These are phyloP conservation scores for Antheraea pernyi DNA, from an alignment of 1,140 invertebrate species.

Conservation along the genomic window DNA sequence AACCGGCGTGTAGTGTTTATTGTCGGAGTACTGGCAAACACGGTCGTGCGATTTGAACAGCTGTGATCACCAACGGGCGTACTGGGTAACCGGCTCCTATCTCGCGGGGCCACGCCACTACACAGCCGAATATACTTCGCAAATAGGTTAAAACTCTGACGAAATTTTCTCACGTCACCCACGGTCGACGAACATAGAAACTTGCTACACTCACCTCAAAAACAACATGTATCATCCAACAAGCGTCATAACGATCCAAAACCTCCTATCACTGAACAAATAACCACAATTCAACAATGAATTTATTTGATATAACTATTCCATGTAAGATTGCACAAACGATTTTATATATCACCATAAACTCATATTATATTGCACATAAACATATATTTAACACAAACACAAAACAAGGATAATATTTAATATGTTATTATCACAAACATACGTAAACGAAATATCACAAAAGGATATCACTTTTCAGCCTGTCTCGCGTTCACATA, in stretches of 20 bases:
- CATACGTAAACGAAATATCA: constrained; percentile 53
- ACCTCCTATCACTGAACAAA: constrained; percentile 69
- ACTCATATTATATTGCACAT: constrained; percentile 71
- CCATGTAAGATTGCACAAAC: constrained; percentile 69
- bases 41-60: constrained; percentile 29
- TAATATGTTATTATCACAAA: constrained; percentile 66
- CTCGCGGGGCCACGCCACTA: constrained; percentile 55
- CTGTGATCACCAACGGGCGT: constrained; percentile 44
- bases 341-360: constrained; percentile 62
- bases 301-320: constrained; percentile 63
- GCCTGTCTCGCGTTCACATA: constrained; percentile 74
- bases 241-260: constrained; percentile 65
- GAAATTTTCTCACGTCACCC: constrained; percentile 29
- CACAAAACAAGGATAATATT: constrained; percentile 56
- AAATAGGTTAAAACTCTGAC: constrained; percentile 66
- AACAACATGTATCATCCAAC: constrained; percentile 74
- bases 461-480: constrained; percentile 69
- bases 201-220: constrained; percentile 47
- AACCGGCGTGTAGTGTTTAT: not conserved
- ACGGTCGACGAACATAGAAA: constrained; percentile 30
- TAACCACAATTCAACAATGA: constrained; percentile 74
- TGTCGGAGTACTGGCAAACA: not conserved
- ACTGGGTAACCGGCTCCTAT: constrained; percentile 55
- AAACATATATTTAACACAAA: constrained; percentile 50
- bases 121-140: constrained; percentile 47